Evolutionary conservation across 2,797 vertebrate genomes (phyloP).

Genomic region (Antrozous pallidus): DNA sequence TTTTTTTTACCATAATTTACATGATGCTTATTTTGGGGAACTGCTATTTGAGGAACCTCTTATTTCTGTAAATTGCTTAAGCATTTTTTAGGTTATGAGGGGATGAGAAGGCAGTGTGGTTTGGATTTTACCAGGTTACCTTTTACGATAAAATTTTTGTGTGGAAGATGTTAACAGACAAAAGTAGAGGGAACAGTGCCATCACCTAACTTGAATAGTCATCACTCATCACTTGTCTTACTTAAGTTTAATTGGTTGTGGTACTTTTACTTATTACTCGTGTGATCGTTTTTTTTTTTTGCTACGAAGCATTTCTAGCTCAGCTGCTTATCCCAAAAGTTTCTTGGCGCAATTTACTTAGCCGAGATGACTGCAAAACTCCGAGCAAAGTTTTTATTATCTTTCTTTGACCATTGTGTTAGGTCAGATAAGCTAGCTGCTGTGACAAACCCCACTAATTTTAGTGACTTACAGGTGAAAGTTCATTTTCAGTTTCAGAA

Average conservation of each 20-base stretch:
- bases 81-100: background rate
- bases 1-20: background rate
- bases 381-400: background rate
- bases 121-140: constrained; percentile 13
- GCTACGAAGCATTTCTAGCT: background rate
- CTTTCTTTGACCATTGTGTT: background rate
- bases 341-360: background rate
- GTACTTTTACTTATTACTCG: background rate
- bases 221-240: background rate
- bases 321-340: background rate
- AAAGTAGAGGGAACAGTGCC: background rate
- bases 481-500: constrained; percentile 1
- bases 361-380: background rate
- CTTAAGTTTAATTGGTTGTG: background rate
- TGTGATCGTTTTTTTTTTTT: constrained; percentile 6
- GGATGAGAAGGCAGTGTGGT: background rate
- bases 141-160: background rate
- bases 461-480: background rate
- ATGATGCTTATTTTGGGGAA: background rate
- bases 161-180: background rate
- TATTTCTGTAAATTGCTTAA: constrained; percentile 33
- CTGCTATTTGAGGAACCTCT: constrained; percentile 30
- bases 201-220: background rate
- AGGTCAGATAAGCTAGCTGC: background rate
- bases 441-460: background rate